phyloP scores from a whole-genome alignment of 2,888 invertebrate genomes.

The Cephus pygmeus region DNA sequence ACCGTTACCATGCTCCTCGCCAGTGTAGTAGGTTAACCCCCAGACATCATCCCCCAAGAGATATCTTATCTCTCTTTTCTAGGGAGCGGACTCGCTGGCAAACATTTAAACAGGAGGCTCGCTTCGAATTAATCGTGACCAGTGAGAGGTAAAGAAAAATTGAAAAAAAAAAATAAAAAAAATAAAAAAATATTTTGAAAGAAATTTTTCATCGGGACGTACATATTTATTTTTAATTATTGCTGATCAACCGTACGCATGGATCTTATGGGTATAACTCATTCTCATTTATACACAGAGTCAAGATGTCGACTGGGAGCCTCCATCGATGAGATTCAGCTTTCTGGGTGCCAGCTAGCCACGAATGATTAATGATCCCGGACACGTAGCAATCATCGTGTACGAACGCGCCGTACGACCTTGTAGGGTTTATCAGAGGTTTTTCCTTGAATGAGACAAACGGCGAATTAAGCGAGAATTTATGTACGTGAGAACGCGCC shows the following conservation, averaged over 20 bases:
- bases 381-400: conserved; percentile 26
- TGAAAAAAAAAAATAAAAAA: too few relatives aligned
- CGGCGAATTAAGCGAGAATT: neutral
- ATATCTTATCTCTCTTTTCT: neutral
- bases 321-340: conserved; percentile 22
- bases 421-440: conserved; percentile 34
- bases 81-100: neutral
- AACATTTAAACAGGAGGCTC: neutral
- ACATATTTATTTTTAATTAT: neutral
- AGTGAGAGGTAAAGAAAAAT: too few relatives aligned
- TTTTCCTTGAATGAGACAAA: conserved; percentile 7
- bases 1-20: neutral
- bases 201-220: neutral
- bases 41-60: neutral
- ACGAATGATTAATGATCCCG: conserved; percentile 39
- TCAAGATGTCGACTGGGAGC: neutral
- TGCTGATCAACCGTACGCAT: neutral
- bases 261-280: neutral
- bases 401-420: conserved; percentile 22
- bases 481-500: neutral
- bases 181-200: too few relatives aligned
- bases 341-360: conserved; percentile 9
- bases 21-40: neutral
- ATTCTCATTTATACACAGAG: neutral
- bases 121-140: neutral